phyloP scores from a whole-genome alignment of 2,888 invertebrate species.

The Blastobasis adustella region DNA sequence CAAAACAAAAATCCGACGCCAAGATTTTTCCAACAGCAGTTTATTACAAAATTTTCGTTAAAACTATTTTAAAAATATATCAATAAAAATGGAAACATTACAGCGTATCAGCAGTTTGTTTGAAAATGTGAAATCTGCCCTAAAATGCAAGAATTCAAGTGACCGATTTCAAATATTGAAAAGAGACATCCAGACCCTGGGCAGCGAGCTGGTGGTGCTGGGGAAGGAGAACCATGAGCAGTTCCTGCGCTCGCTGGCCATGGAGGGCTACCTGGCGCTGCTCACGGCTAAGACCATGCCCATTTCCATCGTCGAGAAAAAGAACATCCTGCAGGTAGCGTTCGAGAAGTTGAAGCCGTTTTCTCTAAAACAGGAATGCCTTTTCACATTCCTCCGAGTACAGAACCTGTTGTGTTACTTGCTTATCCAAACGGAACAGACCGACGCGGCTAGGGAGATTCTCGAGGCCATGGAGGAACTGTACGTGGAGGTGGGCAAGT shows the following conservation, averaged over 20 bases:
- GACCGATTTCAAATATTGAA: slow-evolving; percentile 44
- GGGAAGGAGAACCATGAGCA: slow-evolving; percentile 54
- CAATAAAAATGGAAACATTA: slow-evolving; percentile 6
- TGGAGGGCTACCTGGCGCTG: slow-evolving; percentile 59
- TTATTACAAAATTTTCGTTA: background rate
- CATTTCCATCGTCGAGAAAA: slow-evolving; percentile 45
- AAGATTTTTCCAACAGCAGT: background rate
- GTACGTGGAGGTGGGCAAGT: slow-evolving; percentile 51
- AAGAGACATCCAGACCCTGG: slow-evolving; percentile 45
- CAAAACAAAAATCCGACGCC: background rate
- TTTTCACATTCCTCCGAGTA: slow-evolving; percentile 71
- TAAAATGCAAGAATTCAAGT: slow-evolving; percentile 46
- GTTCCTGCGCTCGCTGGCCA: slow-evolving; percentile 49
- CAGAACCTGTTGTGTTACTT: slow-evolving; percentile 75
- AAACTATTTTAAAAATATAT: background rate
- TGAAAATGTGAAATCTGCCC: slow-evolving; percentile 40
- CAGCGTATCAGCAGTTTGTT: slow-evolving; percentile 43
- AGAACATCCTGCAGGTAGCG: slow-evolving; percentile 41
- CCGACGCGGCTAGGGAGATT: slow-evolving; percentile 56
- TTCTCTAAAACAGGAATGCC: slow-evolving; percentile 47
- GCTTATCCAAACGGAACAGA: slow-evolving; percentile 67
- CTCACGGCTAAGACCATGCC: slow-evolving; percentile 56
- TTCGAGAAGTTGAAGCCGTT: slow-evolving; percentile 51
- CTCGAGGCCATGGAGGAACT: slow-evolving; percentile 65
- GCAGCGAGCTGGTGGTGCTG: slow-evolving; percentile 42